These are phyloP conservation scores for Drosophila athabasca DNA, from an alignment of 1,140 invertebrate species.

Conservation along the genomic window DNA sequence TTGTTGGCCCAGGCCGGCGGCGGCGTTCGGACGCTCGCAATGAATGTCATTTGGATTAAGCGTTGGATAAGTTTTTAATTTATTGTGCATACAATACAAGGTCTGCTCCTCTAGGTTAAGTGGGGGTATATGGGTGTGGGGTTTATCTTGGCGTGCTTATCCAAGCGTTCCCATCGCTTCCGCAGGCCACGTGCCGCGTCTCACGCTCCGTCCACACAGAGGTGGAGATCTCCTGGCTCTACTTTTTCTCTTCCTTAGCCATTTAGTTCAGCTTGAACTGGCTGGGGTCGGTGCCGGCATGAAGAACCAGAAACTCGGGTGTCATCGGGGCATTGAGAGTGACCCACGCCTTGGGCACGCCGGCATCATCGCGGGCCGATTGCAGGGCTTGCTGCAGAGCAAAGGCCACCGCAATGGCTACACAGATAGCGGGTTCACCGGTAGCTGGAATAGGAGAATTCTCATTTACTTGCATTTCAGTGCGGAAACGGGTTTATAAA, in stretches of 20 bases:
- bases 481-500: background rate
- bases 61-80: conserved; percentile 78
- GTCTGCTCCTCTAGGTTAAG: conserved; percentile 39
- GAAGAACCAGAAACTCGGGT: conserved; percentile 82
- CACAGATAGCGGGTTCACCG: conserved; percentile 91
- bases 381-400: conserved; percentile 90
- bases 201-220: conserved; percentile 25
- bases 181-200: conserved; percentile 62
- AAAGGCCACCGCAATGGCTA: conserved; percentile 87
- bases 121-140: conserved; percentile 32
- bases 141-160: conserved; percentile 59
- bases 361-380: conserved; percentile 87
- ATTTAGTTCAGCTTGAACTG: conserved; percentile 66
- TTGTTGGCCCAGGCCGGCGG: conserved; percentile 54
- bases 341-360: conserved; percentile 84
- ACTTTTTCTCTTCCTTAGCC: background rate
- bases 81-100: conserved; percentile 71
- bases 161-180: conserved; percentile 40
- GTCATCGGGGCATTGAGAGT: conserved; percentile 84
- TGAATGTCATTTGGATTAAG: conserved; percentile 78
- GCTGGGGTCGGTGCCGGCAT: conserved; percentile 68
- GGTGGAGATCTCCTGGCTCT: conserved; percentile 1
- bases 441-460: conserved; percentile 84
- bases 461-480: background rate
- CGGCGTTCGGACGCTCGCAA: conserved; percentile 27